Evolutionary conservation across 1,140 invertebrate genomes (phyloP), one percentile per base, ranked within the genome.

Genomic region (Drosophila melanogaster): DNA sequence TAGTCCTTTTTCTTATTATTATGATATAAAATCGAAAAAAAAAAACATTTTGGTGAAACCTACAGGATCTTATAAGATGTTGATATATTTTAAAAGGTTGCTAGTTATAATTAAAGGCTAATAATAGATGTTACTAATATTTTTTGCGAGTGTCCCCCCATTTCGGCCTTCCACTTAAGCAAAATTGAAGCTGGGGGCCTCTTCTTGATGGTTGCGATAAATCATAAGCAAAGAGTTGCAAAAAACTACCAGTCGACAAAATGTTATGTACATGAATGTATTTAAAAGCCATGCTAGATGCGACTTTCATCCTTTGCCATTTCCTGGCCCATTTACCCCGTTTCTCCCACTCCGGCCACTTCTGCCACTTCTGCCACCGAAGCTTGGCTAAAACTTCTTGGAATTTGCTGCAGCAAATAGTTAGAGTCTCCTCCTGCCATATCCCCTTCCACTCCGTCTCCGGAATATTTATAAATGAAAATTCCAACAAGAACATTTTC

Each of bases 401-500:
- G 76, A 87, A 87, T 87, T 73, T 87, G 65, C 83, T 67, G 66
- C 78, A 53, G 78, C 75, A 86, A 87, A 87, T 86, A 87, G 75
- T 83, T 79, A 44, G 47, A 54, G 57, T 56, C 50, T 65, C 54
- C 59, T 65, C 50, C 81, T 51, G 35, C 14, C 1, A 7, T 24
- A n/a, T 1, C 22, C 17, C 10, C 30, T 10, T 3, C 22, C 35
- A 57, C 59, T 46, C 33, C 46, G 33, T n/a, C 51, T 19, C 69
- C 67, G 56, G 54, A 71, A 84, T 89, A 87, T 87, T 89, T 87
- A 79, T 87, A 87, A 87, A 87, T 87, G 84, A 87, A 87, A 87
- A 87, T 89, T 87, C 84, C 85, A 83, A 89, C 84, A 87, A 87
- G 84, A 87, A 87, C 84, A 89, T 87, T 87, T 87, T 87, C 84